Percentiles rank a stretch among this genome's conserved stretches.
These are phyloP conservation scores for Melanostoma scalare DNA, from an alignment of 2,888 invertebrate species.

Conservation along the genomic window DNA sequence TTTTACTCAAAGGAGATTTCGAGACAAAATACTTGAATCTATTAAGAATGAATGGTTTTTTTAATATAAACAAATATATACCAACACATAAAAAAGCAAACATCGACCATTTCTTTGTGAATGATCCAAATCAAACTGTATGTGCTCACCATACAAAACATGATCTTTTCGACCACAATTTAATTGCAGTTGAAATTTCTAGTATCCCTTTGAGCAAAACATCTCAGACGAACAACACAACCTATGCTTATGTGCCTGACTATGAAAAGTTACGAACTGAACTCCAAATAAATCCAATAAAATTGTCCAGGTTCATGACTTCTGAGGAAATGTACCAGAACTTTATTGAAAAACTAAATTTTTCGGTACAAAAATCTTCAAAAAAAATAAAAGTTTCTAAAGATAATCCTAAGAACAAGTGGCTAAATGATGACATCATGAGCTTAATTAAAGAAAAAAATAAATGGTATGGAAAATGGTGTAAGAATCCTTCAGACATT, in stretches of 20 bases:
- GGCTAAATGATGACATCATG: conserved; percentile 6
- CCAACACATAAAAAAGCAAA: conserved; percentile 17
- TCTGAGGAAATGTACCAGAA: conserved; percentile 10
- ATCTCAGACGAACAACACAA: not conserved
- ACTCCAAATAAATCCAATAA: conserved; percentile 2
- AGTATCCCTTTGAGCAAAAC: not conserved
- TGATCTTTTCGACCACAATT: conserved; percentile 10
- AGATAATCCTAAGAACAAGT: not conserved
- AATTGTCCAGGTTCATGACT: conserved; percentile 4
- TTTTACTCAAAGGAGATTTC: not conserved
- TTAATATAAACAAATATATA: conserved; percentile 12
- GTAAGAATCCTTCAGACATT: conserved; percentile 12
- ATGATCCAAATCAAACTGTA: conserved; percentile 14
- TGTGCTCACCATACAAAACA: not conserved
- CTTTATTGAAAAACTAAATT: no score
- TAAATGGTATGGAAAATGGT: no score
- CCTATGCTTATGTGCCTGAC: not conserved
- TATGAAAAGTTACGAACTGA: not conserved
- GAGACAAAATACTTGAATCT: conserved; percentile 6
- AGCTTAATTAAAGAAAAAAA: not conserved
- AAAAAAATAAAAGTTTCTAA: not conserved
- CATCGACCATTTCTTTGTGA: conserved; percentile 11
- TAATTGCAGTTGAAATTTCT: not conserved
- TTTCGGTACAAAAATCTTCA: not conserved
- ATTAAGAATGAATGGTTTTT: conserved; percentile 2